Evolutionary conservation across 2,797 vertebrate genomes (phyloP), one percentile per base, ranked within the genome.

Genomic region (Odontamblyopus rebecca): DNA sequence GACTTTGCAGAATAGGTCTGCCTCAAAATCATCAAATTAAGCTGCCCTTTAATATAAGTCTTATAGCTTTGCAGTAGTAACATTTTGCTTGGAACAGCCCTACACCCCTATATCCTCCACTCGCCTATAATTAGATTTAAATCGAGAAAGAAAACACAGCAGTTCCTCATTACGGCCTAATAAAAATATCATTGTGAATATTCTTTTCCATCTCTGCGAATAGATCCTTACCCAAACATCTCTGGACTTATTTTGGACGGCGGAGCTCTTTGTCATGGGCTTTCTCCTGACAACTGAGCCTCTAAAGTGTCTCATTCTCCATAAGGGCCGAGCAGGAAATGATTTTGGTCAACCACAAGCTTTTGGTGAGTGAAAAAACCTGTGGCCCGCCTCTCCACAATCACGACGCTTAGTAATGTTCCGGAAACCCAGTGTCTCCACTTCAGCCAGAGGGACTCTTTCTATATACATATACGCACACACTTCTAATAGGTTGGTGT

Each of bases 341-440:
- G 73, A 84, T 76, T 91, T 82, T 91, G 91, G 90, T 92, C 73
- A 84, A 89, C 92, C 91, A 82, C 87, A 88, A 88, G 78, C 72
- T 86, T 84, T 84, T 38, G 75, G 75, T 72, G 53, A 78, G 76
- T 76, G 83, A 79, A 82, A 62, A 71, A 69, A 78, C 78, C 59
- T 13, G 15, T 29, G 9, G 57, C 62, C 78, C 69, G 61, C 12
- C 72, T 72, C 72, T 86, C 77, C 75, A 81, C 72, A 88, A 86
- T 89, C 83, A 86, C 72, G 82, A 81, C 82, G 76, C 41, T 61
- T 75, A 70, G 57, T 60, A 60, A 60, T 60, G 57, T 60, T 30
- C 57, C 57, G 27, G 57, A 30, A 59, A 60, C 26, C 27, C 27
- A 29, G 1, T 60, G 57, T 60, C 27, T 60, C 57, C 57, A 16